phyloP scores from a whole-genome alignment of 1,140 invertebrate species.

The Orius insidiosus region DNA sequence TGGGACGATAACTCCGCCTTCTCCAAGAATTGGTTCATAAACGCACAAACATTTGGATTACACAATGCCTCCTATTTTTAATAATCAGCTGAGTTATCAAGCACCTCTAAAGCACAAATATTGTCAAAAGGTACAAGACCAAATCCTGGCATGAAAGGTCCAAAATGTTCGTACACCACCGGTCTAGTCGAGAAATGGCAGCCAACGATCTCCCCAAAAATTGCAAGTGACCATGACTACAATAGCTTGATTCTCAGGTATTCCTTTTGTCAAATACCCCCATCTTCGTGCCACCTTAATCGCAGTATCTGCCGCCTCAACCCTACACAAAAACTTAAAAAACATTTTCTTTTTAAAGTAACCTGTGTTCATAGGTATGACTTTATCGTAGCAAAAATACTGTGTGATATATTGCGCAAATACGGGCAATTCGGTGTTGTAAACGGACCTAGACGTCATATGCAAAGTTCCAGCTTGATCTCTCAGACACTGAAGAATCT shows the following conservation, averaged over 20 bases:
- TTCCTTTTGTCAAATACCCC: conserved; percentile 84
- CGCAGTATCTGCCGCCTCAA: conserved; percentile 92
- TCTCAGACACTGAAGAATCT: conserved; percentile 65
- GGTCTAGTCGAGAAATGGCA: conserved; percentile 94
- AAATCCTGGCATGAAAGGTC: conserved; percentile 96
- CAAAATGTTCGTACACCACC: conserved; percentile 67
- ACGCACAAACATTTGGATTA: conserved; percentile 79
- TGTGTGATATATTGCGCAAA: conserved; percentile 86
- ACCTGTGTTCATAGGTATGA: conserved; percentile 95
- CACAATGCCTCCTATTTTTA: conserved; percentile 37
- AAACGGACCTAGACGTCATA: conserved; percentile 76
- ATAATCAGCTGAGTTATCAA: no score
- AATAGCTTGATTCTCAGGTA: conserved; percentile 74
- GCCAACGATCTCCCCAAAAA: conserved; percentile 93
- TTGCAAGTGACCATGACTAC: conserved; percentile 89
- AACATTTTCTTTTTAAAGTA: background rate
- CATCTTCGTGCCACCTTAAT: conserved; percentile 88
- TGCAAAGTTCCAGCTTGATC: conserved; percentile 43
- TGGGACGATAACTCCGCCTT: conserved; percentile 91
- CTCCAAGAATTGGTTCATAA: conserved; percentile 99
- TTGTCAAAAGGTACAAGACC: conserved; percentile 80
- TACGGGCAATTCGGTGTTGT: conserved; percentile 77
- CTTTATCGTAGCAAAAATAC: conserved; percentile 84
- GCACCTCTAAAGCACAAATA: conserved; percentile 58
- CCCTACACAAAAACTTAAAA: conserved; percentile 34